Percentiles rank a stretch among this genome's conserved stretches.
These are phyloP conservation scores for Gobiocypris rarus DNA, from an alignment of 2,113 vertebrate species.

Conservation along the genomic window DNA sequence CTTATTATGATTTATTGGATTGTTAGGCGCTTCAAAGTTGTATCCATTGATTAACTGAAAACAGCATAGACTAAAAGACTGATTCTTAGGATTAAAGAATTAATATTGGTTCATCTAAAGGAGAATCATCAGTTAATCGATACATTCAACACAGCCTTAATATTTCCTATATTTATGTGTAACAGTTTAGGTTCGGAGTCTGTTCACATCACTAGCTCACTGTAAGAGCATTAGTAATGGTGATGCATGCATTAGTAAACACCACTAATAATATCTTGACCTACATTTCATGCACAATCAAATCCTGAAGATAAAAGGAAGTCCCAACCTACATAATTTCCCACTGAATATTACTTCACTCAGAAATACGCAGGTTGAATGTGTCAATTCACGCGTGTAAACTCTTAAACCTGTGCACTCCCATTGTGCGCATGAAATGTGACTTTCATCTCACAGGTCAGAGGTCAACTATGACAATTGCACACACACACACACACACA, in stretches of 20 bases:
- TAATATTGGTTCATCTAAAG: too few species aligned
- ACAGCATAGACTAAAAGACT: too few species aligned
- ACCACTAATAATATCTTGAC: neutral
- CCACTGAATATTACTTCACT: neutral
- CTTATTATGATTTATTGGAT: too few species aligned
- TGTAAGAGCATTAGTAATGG: neutral
- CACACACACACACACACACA: conserved; percentile 50
- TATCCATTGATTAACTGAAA: too few species aligned
- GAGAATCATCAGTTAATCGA: too few species aligned
- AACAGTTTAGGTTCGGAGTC: neutral
- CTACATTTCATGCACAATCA: neutral
- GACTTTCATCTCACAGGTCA: conserved; percentile 32
- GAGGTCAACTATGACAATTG: conserved; percentile 49
- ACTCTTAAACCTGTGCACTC: neutral
- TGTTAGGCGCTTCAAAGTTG: too few species aligned
- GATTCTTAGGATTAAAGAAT: too few species aligned
- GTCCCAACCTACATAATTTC: neutral
- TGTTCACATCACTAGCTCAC: neutral
- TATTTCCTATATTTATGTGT: neutral
- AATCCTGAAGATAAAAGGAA: neutral
- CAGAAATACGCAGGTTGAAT: neutral
- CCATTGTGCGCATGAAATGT: conserved; percentile 35
- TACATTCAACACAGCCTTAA: neutral
- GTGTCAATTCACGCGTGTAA: neutral
- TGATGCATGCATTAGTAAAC: neutral